phyloP scores from a whole-genome alignment of 2,113 vertebrate genomes.

The Muntiacus muntjak region DNA sequence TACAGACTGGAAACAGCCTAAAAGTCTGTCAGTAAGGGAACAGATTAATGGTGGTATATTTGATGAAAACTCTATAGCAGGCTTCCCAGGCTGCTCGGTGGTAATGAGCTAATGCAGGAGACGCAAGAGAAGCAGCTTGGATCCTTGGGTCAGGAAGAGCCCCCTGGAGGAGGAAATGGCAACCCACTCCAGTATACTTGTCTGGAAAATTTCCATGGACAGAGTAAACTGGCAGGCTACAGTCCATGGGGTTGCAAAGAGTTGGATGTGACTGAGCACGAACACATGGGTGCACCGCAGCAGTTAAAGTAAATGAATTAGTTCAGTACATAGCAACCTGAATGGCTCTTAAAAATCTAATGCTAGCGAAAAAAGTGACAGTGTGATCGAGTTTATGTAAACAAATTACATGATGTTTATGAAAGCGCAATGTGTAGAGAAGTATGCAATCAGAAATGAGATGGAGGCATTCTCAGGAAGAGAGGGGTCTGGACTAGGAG shows the following conservation, averaged over 20 bases:
- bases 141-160: not conserved
- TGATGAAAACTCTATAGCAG: not conserved
- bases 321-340: not conserved
- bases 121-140: fast-evolving
- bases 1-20: not conserved
- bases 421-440: not conserved
- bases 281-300: fast-evolving
- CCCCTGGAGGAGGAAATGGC: not conserved
- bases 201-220: not conserved
- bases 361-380: not conserved
- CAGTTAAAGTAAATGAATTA: not conserved
- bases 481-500: not conserved
- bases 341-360: not conserved
- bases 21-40: not conserved
- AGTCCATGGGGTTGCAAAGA: not conserved
- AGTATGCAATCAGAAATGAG: not conserved
- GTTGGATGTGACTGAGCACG: not conserved
- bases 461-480: not conserved
- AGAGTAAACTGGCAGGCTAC: not conserved
- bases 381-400: not conserved
- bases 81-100: not conserved
- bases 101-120: not conserved
- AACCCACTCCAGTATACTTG: not conserved
- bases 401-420: not conserved
- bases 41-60: not conserved